Conservation (phyloP, 1,140 invertebrate genomes). For the Brachionus calyciflorus region DNA sequence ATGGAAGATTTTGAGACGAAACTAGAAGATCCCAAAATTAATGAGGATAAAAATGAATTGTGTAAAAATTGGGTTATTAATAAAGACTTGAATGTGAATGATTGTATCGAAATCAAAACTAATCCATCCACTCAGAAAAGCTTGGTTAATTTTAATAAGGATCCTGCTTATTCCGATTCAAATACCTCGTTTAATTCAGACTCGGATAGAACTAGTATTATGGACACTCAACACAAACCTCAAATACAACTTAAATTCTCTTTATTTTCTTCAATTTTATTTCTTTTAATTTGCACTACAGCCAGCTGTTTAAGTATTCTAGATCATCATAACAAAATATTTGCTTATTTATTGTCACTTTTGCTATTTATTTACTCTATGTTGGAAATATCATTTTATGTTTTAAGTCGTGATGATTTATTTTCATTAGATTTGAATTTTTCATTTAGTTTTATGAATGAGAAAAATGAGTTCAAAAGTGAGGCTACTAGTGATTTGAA, state of each 20-base stretch:
- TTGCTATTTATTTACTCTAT: constrained; percentile 10
- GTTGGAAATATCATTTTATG: constrained; percentile 14
- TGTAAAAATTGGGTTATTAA: constrained; percentile 24
- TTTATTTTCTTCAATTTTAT: neutral
- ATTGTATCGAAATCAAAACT: constrained; percentile 13
- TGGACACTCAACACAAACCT: constrained; percentile 42
- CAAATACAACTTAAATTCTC: constrained; percentile 27
- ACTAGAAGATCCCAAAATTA: neutral
- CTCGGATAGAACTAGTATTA: constrained; percentile 40
- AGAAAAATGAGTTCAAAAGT: constrained; percentile 6
- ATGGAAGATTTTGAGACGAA: neutral
- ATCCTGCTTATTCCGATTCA: neutral
- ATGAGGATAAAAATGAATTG: constrained; percentile 27
- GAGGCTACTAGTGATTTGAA: neutral
- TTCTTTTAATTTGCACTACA: neutral
- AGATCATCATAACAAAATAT: neutral
- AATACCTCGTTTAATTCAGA: constrained; percentile 25
- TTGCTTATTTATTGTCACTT: neutral
- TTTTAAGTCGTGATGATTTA: constrained; percentile 23
- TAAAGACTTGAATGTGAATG: constrained; percentile 10
- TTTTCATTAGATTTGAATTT: neutral
- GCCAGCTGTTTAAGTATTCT: neutral
- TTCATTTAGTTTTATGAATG: constrained; percentile 17
- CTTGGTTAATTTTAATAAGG: neutral
- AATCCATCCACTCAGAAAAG: constrained; percentile 20